phyloP scores from a whole-genome alignment of 2,797 vertebrate genomes.

The Peromyscus attwateri region DNA sequence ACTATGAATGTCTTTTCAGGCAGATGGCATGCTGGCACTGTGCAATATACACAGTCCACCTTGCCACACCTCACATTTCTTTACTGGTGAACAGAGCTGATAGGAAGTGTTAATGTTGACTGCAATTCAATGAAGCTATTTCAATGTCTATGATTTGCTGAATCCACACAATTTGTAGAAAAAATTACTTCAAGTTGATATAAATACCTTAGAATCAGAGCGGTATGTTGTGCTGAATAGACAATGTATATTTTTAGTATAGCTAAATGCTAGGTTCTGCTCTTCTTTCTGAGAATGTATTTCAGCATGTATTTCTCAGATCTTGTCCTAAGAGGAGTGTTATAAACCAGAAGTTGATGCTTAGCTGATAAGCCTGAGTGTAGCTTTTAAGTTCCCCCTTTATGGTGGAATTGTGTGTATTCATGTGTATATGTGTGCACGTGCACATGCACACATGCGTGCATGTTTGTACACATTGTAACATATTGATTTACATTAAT shows the following conservation, averaged over 20 bases:
- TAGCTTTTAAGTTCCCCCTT: background rate
- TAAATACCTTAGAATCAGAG: background rate
- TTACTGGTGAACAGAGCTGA: background rate
- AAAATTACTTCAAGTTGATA: background rate
- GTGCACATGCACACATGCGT: background rate
- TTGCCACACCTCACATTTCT: background rate
- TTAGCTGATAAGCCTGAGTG: background rate
- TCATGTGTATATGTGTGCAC: background rate
- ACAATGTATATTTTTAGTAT: background rate
- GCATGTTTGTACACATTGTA: too few relatives aligned
- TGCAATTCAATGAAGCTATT: background rate
- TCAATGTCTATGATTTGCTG: conserved; percentile 32
- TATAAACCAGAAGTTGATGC: conserved; percentile 6
- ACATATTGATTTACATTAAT: background rate
- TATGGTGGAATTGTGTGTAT: background rate
- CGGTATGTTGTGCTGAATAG: conserved; percentile 34
- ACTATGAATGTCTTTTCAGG: conserved; percentile 37
- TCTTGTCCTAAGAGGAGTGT: background rate
- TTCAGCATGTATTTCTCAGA: background rate
- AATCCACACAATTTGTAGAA: conserved; percentile 12
- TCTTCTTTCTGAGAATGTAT: background rate
- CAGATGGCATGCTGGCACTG: fast-evolving
- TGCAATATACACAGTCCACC: background rate
- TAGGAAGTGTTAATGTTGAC: background rate
- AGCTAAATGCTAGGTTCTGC: background rate